A percentile compares a stretch with the other conserved stretches of the same genome.
Conservation (phyloP, 2,113 vertebrate genomes). For the Chionodraco myersi region DNA sequence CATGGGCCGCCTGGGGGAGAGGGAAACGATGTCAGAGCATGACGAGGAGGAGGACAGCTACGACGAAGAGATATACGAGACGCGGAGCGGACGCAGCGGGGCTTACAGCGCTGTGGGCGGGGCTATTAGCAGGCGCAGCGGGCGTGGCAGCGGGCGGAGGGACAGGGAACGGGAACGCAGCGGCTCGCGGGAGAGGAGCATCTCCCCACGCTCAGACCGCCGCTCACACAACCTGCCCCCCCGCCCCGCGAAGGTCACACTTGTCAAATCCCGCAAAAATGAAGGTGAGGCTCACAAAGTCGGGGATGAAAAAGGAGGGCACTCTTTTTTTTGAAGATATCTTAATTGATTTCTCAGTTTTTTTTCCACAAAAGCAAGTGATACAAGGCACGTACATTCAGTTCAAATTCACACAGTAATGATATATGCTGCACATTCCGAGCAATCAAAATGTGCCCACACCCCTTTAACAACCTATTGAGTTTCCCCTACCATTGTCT, state of each 20-base stretch:
- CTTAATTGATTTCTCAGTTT: too few relatives aligned
- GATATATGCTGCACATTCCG: too few relatives aligned
- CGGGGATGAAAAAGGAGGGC: conserved; percentile 21
- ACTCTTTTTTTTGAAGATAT: too few relatives aligned
- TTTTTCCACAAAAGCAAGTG: too few relatives aligned
- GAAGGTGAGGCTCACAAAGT: conserved; percentile 91
- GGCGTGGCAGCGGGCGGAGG: conserved; percentile 85
- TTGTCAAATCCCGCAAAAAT: conserved; percentile 97
- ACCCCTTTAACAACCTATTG: too few relatives aligned
- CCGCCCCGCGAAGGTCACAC: conserved; percentile 95
- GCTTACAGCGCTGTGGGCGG: conserved; percentile 80
- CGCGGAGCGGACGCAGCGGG: conserved; percentile 85
- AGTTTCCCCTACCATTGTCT: too few relatives aligned
- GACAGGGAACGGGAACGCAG: conserved; percentile 91
- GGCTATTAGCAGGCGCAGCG: conserved; percentile 78
- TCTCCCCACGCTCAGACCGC: conserved; percentile 92
- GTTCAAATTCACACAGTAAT: too few relatives aligned
- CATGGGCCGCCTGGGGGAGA: conserved; percentile 89
- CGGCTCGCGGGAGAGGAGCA: conserved; percentile 92
- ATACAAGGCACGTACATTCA: too few relatives aligned
- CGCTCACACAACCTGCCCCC: conserved; percentile 92
- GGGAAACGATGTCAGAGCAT: conserved; percentile 92
- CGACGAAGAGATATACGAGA: conserved; percentile 92
- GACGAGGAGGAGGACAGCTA: conserved; percentile 97
- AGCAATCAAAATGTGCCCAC: too few relatives aligned